phyloP scores from a whole-genome alignment of 2,113 vertebrate genomes.

The Bubalus kerabau region DNA sequence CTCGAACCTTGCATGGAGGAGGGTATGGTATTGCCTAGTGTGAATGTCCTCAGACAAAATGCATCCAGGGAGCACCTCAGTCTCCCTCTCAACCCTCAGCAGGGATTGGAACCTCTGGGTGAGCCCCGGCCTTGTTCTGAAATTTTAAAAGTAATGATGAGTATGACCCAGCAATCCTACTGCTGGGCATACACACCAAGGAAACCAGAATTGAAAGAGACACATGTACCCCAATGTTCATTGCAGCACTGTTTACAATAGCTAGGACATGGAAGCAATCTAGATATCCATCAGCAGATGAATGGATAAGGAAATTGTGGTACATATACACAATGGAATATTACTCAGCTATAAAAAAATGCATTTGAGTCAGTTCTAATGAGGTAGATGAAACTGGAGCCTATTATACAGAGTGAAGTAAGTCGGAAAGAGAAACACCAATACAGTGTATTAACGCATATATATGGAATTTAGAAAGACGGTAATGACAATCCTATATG shows the following conservation, averaged over 20 bases:
- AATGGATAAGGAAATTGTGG: not conserved
- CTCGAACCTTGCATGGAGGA: accelerated
- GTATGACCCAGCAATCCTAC: not conserved
- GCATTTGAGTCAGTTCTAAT: not conserved
- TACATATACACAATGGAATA: not conserved
- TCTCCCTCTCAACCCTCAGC: not conserved
- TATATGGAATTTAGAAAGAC: not conserved
- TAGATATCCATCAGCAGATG: not conserved
- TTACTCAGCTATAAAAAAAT: not conserved
- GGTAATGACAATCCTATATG: not conserved
- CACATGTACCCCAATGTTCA: not conserved
- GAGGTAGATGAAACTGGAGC: not conserved
- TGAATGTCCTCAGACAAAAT: not conserved
- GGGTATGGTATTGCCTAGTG: accelerated
- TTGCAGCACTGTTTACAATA: not conserved
- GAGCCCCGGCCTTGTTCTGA: not conserved
- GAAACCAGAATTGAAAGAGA: not conserved
- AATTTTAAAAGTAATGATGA: not conserved
- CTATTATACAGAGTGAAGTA: not conserved
- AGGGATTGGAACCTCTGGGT: not conserved
- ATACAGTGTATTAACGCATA: not conserved
- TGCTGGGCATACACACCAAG: not conserved
- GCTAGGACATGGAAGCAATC: not conserved
- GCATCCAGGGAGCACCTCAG: not conserved
- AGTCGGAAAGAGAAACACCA: not conserved